Evolutionary conservation across 2,113 vertebrate genomes (phyloP).

Genomic region (Protobothrops mucrosquamatus): DNA sequence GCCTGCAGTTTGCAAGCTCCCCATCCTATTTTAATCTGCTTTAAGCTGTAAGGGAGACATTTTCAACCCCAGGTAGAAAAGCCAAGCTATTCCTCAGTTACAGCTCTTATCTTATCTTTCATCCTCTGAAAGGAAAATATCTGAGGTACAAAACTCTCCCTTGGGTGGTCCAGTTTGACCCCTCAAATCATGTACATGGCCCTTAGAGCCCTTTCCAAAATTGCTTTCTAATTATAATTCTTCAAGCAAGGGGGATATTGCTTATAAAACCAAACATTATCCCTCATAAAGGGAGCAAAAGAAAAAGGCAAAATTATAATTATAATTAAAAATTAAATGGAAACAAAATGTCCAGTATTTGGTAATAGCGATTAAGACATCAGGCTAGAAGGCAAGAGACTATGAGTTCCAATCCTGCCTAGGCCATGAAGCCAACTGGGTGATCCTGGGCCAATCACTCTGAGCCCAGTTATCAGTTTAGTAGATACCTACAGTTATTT

Average conservation of each 20-base stretch:
- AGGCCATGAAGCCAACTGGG: neutral
- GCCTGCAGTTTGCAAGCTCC: neutral
- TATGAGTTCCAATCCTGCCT: neutral
- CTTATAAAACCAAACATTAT: neutral
- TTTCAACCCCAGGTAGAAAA: neutral
- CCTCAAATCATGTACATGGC: neutral
- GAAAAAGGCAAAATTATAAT: neutral
- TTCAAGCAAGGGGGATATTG: neutral
- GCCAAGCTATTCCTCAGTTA: neutral
- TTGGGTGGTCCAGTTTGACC: neutral
- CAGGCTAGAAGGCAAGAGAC: neutral
- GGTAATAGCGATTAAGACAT: neutral
- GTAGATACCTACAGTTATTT: neutral
- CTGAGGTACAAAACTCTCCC: neutral
- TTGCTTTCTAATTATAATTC: neutral
- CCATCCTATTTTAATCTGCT: neutral
- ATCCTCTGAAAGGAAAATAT: neutral
- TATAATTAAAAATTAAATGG: conserved; percentile 24
- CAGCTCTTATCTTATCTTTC: neutral
- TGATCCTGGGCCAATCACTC: neutral
- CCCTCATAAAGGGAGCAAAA: neutral
- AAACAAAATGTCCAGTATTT: conserved; percentile 11
- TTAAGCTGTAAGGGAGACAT: neutral
- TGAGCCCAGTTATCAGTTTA: neutral
- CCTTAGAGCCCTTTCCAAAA: neutral